These are phyloP conservation scores for Anguilla marmorata DNA, from an alignment of 2,797 vertebrate genomes.

Conservation along the genomic window DNA sequence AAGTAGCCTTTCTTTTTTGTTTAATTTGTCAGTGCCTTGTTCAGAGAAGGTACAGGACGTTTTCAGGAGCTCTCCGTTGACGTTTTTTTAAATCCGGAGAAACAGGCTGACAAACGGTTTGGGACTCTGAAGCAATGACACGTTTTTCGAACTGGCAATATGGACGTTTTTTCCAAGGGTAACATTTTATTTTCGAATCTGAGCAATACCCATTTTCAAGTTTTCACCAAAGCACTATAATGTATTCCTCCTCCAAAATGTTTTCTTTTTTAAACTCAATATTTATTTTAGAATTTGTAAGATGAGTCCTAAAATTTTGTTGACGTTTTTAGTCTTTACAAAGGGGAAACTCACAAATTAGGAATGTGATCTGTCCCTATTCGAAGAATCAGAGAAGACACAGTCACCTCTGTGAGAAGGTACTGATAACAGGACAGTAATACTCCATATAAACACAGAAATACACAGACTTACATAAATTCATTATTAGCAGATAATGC, in stretches of 20 bases:
- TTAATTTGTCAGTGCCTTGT: slow-evolving; percentile 55
- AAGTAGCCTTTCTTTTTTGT: slow-evolving; percentile 18
- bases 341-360: slow-evolving; percentile 27
- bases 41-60: slow-evolving; percentile 49
- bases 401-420: slow-evolving; percentile 10
- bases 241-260: slow-evolving; percentile 34
- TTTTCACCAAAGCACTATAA: slow-evolving; percentile 54
- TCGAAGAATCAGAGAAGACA: not conserved
- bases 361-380: slow-evolving; percentile 30
- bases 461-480: not conserved
- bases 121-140: slow-evolving; percentile 5
- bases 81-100: not conserved
- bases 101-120: not conserved
- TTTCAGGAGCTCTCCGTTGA: not conserved
- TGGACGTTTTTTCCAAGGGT: slow-evolving; percentile 16
- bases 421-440: not conserved
- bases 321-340: slow-evolving; percentile 41
- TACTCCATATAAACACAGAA: not conserved
- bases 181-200: slow-evolving; percentile 34
- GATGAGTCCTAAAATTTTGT: slow-evolving; percentile 32
- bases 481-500: not conserved
- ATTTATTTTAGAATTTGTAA: slow-evolving; percentile 38
- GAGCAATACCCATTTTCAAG: slow-evolving; percentile 57
- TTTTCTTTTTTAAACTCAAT: not conserved
- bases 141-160: slow-evolving; percentile 55